Evolutionary conservation across 2,888 invertebrate species (phyloP).

Genomic region (Pachliopta kotzebuea): DNA sequence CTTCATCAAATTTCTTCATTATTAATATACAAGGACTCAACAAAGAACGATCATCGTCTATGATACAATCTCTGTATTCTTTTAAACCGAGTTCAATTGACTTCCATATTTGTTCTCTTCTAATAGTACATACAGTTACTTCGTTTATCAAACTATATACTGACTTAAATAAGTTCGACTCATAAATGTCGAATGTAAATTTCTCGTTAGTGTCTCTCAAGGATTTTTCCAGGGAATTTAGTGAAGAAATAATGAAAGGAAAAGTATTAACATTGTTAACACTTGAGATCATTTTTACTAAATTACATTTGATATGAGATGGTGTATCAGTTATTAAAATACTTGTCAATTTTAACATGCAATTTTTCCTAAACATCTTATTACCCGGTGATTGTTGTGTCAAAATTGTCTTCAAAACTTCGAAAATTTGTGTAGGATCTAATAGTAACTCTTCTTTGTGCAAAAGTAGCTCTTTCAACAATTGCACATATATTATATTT

Average conservation of each 20-base stretch:
- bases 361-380: slow-evolving; percentile 62
- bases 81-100: slow-evolving; percentile 79
- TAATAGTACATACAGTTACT: slow-evolving; percentile 62
- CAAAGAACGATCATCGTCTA: slow-evolving; percentile 56
- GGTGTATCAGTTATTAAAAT: slow-evolving; percentile 64
- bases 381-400: slow-evolving; percentile 74
- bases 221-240: slow-evolving; percentile 47
- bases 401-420: slow-evolving; percentile 82
- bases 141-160: slow-evolving; percentile 80
- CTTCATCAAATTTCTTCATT: slow-evolving; percentile 79
- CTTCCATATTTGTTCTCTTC: slow-evolving; percentile 75
- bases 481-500: slow-evolving; percentile 59
- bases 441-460: slow-evolving; percentile 82
- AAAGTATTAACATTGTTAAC: slow-evolving; percentile 72
- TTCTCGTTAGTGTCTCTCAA: slow-evolving; percentile 51
- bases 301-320: slow-evolving; percentile 65
- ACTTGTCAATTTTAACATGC: slow-evolving; percentile 56
- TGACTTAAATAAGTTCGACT: slow-evolving; percentile 75
- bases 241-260: slow-evolving; percentile 52
- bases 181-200: slow-evolving; percentile 67
- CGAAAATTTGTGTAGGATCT: slow-evolving; percentile 84
- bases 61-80: slow-evolving; percentile 70
- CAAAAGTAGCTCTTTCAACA: slow-evolving; percentile 69
- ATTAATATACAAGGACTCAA: slow-evolving; percentile 71
- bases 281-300: slow-evolving; percentile 66